phyloP scores from a whole-genome alignment of 2,113 vertebrate species.

The Dolichallabes microphthalmus region DNA sequence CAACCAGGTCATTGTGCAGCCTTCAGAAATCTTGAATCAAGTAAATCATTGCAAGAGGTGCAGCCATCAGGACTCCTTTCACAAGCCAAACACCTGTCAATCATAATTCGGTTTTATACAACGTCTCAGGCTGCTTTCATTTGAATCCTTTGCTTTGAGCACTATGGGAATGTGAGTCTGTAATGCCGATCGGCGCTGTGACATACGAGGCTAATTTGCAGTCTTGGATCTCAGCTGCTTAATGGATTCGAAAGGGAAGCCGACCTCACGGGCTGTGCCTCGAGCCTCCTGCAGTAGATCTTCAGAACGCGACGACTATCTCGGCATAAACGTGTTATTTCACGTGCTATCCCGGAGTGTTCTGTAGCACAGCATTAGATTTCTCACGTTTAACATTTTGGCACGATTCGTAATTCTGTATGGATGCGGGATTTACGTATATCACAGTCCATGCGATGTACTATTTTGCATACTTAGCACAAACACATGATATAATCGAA shows the following conservation, averaged over 20 bases:
- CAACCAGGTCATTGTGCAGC: constrained; percentile 36
- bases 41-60: too few species aligned
- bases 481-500: neutral
- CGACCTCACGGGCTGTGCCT: constrained; percentile 50
- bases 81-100: constrained; percentile 56
- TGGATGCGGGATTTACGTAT: neutral
- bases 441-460: neutral
- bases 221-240: constrained; percentile 54
- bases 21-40: constrained; percentile 32
- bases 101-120: constrained; percentile 53
- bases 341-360: neutral
- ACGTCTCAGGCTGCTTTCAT: constrained; percentile 36
- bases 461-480: neutral
- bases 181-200: constrained; percentile 48
- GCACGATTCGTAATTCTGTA: neutral
- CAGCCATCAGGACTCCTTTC: constrained; percentile 12
- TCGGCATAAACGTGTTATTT: neutral
- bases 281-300: constrained; percentile 63
- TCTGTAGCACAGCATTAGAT: neutral
- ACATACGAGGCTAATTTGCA: constrained; percentile 58
- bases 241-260: constrained; percentile 52
- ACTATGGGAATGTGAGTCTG: constrained; percentile 63
- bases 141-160: constrained; percentile 48
- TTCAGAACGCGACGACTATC: constrained; percentile 49
- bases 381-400: neutral